A percentile compares a stretch with the other conserved stretches of the same genome.
Conservation (phyloP, 2,888 invertebrate genomes). For the Cheilosia impressa region DNA sequence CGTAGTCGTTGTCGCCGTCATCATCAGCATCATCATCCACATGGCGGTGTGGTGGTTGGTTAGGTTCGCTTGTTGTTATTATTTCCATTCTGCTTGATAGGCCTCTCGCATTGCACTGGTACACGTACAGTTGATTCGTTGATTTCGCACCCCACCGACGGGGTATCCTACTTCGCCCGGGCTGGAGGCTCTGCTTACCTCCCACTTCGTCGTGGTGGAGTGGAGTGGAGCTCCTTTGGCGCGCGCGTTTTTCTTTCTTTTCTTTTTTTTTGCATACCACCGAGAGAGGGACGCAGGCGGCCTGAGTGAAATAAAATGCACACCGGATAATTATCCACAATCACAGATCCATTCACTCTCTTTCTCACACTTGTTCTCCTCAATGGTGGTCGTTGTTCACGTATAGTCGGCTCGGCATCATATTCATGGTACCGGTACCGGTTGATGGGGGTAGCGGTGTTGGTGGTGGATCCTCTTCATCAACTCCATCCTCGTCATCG, state of each 20-base stretch:
- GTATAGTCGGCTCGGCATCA: slow-evolving; percentile 14
- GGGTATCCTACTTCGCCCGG: slow-evolving; percentile 24
- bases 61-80: slow-evolving; percentile 51
- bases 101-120: slow-evolving; percentile 66
- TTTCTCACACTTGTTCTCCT: slow-evolving; percentile 62
- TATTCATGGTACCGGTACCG: neutral
- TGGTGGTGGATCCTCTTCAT: slow-evolving; percentile 71
- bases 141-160: slow-evolving; percentile 54
- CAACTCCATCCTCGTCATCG: slow-evolving; percentile 60
- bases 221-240: slow-evolving; percentile 37
- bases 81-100: slow-evolving; percentile 73
- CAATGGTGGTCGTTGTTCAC: slow-evolving; percentile 41
- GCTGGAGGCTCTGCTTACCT: slow-evolving; percentile 1
- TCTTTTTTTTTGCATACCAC: slow-evolving; percentile 43
- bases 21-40: slow-evolving; percentile 37
- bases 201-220: slow-evolving; percentile 28
- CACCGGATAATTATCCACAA: slow-evolving; percentile 75
- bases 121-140: slow-evolving; percentile 66
- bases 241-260: slow-evolving; percentile 32
- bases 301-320: slow-evolving; percentile 66
- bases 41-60: slow-evolving; percentile 45
- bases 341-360: slow-evolving; percentile 72
- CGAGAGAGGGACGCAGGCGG: slow-evolving; percentile 4
- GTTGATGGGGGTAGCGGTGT: slow-evolving; percentile 14
- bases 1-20: slow-evolving; percentile 75